Evolutionary conservation across 2,113 vertebrate genomes (phyloP).

Genomic region (Seriola quinqueradiata): DNA sequence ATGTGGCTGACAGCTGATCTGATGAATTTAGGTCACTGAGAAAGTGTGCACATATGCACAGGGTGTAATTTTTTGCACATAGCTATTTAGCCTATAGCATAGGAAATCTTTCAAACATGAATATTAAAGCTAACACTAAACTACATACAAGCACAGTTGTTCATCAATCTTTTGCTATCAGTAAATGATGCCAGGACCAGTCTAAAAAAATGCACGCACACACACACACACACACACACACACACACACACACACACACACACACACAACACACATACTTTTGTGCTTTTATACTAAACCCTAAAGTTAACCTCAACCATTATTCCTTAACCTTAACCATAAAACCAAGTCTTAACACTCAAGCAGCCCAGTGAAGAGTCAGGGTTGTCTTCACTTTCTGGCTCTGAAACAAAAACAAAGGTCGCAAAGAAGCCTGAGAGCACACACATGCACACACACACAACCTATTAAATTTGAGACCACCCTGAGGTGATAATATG

Average conservation of each 20-base stretch:
- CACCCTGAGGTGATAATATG: constrained; percentile 19
- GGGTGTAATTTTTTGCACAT: not conserved
- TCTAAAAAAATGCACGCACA: too few species aligned
- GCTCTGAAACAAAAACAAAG: not conserved
- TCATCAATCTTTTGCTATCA: not conserved
- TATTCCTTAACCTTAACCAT: too few species aligned
- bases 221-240: too few species aligned
- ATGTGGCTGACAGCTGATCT: not conserved
- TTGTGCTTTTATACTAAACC: not conserved
- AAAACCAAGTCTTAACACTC: too few species aligned
- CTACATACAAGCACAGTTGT: not conserved
- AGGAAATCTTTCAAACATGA: too few species aligned
- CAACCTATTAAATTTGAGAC: not conserved
- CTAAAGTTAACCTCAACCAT: not conserved
- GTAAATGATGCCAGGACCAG: not conserved
- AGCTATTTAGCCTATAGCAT: not conserved
- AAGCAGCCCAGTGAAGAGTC: too few species aligned
- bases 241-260: not conserved
- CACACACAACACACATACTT: not conserved
- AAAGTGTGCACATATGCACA: not conserved
- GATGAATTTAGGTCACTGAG: not conserved
- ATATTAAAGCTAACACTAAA: too few species aligned
- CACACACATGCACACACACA: not conserved
- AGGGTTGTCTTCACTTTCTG: not conserved
- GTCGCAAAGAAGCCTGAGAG: not conserved